Conservation (phyloP, 2,888 invertebrate species). For the Steinernema hermaphroditum region DNA sequence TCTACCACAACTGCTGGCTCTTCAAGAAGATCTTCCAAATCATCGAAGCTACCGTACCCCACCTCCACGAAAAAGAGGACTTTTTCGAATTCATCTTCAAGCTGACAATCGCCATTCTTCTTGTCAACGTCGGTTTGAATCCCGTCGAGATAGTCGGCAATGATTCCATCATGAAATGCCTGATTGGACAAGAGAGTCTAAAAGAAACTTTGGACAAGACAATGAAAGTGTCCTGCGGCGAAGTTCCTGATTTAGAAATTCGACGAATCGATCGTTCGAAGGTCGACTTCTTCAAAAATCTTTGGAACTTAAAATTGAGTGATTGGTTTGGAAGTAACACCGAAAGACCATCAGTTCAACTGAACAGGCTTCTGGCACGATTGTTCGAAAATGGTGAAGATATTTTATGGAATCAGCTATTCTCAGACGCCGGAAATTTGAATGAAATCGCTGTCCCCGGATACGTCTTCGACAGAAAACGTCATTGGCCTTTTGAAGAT, state of each 20-base stretch:
- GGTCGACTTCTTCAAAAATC: background rate
- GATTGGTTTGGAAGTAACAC: background rate
- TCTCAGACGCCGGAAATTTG: background rate
- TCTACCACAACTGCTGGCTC: slow-evolving; percentile 11
- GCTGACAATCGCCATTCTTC: background rate
- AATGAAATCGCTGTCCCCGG: slow-evolving; percentile 12
- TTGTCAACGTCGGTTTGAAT: background rate
- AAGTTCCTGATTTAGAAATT: background rate
- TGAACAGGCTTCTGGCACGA: background rate
- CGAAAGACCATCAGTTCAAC: slow-evolving; percentile 1
- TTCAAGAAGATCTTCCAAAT: background rate
- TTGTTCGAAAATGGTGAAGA: background rate
- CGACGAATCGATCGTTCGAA: background rate
- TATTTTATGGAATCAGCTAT: background rate
- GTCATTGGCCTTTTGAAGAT: slow-evolving; percentile 35
- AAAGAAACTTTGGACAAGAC: background rate
- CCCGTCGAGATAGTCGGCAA: background rate
- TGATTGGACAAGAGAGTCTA: background rate
- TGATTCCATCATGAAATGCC: background rate
- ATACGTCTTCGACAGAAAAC: slow-evolving; percentile 31
- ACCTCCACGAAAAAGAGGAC: background rate
- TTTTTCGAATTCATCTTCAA: slow-evolving; percentile 4
- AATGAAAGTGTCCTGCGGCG: background rate
- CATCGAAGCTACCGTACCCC: slow-evolving; percentile 1
- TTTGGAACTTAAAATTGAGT: background rate